These are phyloP conservation scores for Sitta europaea DNA, from an alignment of 2,113 vertebrate species.

Conservation along the genomic window DNA sequence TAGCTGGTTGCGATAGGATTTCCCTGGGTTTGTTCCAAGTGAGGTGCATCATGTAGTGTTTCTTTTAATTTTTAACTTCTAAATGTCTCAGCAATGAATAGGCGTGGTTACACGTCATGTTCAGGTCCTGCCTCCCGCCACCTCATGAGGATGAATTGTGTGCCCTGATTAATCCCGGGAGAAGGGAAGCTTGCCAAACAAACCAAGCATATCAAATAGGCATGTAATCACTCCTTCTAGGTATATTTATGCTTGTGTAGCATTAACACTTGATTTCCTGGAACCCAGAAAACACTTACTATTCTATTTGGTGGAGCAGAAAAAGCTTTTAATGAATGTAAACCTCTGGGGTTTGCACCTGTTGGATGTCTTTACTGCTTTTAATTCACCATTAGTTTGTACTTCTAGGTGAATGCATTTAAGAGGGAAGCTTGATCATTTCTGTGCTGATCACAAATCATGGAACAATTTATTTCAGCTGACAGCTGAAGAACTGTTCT, in stretches of 20 bases:
- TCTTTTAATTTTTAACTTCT: background rate
- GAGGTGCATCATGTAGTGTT: accelerated
- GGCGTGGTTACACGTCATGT: accelerated
- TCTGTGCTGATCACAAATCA: background rate
- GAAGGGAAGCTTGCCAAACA: background rate
- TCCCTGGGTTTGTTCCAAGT: background rate
- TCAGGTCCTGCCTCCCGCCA: background rate
- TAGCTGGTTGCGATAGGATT: background rate
- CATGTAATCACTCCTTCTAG: background rate
- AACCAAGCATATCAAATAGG: background rate
- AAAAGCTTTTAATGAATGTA: background rate
- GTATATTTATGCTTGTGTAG: background rate
- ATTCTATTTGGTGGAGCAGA: background rate
- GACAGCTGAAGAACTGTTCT: background rate
- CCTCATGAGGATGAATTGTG: background rate
- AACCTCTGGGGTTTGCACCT: background rate
- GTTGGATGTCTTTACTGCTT: background rate
- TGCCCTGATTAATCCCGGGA: background rate
- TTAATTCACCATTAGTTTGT: background rate
- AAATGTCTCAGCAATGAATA: background rate
- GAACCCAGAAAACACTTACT: background rate
- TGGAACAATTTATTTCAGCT: background rate
- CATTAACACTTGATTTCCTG: background rate
- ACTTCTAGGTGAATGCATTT: background rate
- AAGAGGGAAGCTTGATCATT: background rate